A percentile compares a stretch with the other conserved stretches of the same genome.
Evolutionary conservation across 1,140 invertebrate genomes (phyloP).

Genomic region (Drosophila malerkotliana): DNA sequence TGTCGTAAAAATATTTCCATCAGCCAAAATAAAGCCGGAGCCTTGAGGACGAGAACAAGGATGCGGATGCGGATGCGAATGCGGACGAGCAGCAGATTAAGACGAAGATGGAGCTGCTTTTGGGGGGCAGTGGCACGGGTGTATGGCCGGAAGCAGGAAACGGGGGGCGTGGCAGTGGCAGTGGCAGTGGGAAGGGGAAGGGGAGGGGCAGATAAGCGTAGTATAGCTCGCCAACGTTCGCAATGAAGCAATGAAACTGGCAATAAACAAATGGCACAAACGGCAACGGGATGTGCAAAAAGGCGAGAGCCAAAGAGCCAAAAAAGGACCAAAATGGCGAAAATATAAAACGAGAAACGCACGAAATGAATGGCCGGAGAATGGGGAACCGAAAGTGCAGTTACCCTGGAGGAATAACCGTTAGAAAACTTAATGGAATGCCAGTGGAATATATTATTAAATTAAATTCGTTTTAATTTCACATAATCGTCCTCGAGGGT

Average conservation of each 20-base stretch:
- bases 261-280: constrained; percentile 76
- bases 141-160: background rate
- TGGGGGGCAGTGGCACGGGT: background rate
- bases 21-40: constrained; percentile 56
- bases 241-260: constrained; percentile 78
- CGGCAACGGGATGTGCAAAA: constrained; percentile 51
- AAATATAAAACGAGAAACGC: constrained; percentile 13
- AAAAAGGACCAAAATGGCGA: background rate
- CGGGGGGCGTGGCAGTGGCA: background rate
- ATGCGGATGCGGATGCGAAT: constrained; percentile 5
- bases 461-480: background rate
- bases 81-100: constrained; percentile 43
- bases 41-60: background rate
- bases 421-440: background rate
- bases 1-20: constrained; percentile 82
- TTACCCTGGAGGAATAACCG: constrained; percentile 13
- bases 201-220: constrained; percentile 32
- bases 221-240: constrained; percentile 27
- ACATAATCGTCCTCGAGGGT: background rate
- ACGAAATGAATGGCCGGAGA: constrained; percentile 23
- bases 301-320: constrained; percentile 19
- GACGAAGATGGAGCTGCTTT: constrained; percentile 20
- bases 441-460: background rate
- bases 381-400: constrained; percentile 11
- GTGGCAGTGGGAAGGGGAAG: too few relatives aligned